These are phyloP conservation scores for Heptranchias perlo DNA, from an alignment of 2,113 vertebrate species.

Conservation along the genomic window DNA sequence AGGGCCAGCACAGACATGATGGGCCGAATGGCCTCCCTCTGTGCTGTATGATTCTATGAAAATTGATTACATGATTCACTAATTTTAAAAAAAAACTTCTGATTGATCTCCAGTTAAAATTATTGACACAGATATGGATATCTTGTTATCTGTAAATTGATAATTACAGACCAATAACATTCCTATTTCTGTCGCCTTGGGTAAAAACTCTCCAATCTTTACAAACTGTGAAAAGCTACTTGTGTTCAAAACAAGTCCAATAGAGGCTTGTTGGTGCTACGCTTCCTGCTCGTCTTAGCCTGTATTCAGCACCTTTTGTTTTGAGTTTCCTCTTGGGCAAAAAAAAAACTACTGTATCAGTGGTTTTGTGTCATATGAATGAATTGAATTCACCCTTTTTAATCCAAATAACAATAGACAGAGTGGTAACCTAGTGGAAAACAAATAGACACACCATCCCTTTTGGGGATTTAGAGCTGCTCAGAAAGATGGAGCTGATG, in stretches of 20 bases:
- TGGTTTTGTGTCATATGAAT: conserved; percentile 92
- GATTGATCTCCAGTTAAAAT: not conserved
- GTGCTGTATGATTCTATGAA: not conserved
- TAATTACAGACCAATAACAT: not conserved
- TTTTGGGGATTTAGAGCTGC: conserved; percentile 83
- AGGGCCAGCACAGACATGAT: not conserved
- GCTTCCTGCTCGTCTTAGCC: conserved; percentile 46
- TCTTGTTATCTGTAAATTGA: not conserved
- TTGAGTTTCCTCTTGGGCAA: conserved; percentile 72
- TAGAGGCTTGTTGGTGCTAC: conserved; percentile 46
- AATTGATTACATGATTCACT: not conserved
- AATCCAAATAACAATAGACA: conserved; percentile 97
- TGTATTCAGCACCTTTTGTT: conserved; percentile 67
- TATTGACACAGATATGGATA: not conserved
- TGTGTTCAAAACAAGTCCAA: conserved; percentile 41
- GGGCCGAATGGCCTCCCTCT: not conserved
- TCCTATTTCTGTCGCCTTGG: not conserved
- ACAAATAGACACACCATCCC: conserved; percentile 91
- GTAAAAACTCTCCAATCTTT: conserved; percentile 15
- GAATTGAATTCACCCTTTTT: conserved; percentile 97
- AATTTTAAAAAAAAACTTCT: not conserved
- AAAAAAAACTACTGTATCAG: conserved; percentile 73
- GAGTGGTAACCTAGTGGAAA: conserved; percentile 92
- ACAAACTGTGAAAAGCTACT: not conserved
- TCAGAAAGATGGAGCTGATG: conserved; percentile 72